Conservation (phyloP, 1,140 invertebrate species). For the Brachionus koreanus region DNA sequence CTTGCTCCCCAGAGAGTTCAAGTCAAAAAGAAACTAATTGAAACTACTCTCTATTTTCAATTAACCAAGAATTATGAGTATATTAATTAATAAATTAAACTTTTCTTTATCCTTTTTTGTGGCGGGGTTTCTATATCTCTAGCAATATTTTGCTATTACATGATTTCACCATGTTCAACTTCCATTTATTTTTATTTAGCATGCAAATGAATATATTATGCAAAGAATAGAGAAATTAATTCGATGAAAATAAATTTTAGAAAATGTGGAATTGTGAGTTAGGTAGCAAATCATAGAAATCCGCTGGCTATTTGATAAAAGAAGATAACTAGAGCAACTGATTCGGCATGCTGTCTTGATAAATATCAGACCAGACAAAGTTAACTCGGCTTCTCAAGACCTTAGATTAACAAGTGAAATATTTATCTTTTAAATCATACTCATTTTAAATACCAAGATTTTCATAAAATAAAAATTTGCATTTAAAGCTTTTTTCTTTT, state of each 20-base stretch:
- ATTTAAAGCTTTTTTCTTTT: neutral
- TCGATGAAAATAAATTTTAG: neutral
- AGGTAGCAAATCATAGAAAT: neutral
- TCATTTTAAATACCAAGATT: neutral
- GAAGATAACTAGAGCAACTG: neutral
- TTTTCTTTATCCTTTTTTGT: neutral
- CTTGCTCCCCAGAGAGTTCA: neutral
- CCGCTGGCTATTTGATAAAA: neutral
- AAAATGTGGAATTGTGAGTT: neutral
- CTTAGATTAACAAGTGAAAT: neutral
- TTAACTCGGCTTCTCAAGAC: neutral
- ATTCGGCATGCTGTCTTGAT: neutral
- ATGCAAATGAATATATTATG: neutral
- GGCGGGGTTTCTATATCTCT: neutral
- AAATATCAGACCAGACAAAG: neutral
- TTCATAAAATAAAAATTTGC: neutral
- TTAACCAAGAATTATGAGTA: neutral
- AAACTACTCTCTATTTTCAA: neutral
- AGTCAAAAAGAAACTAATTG: neutral
- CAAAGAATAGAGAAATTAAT: neutral
- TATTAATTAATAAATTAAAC: neutral
- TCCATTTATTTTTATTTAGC: neutral
- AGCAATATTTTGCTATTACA: neutral
- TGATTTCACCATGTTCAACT: neutral
- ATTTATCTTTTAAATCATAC: neutral